Evolutionary conservation across 1,140 invertebrate species (phyloP).

Genomic region (Pteromalus puparum): DNA sequence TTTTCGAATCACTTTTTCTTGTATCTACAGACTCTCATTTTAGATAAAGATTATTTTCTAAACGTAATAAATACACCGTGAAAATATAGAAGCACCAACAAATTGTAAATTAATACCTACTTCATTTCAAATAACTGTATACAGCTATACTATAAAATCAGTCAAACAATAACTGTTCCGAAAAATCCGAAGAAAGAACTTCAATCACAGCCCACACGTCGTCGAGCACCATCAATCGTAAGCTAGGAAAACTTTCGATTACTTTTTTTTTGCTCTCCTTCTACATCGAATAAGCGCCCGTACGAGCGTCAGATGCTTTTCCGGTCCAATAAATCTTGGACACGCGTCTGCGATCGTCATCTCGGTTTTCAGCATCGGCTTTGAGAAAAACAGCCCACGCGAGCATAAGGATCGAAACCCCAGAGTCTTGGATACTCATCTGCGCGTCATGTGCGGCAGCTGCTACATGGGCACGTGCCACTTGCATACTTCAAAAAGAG

Average conservation of each 20-base stretch:
- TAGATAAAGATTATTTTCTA: no score
- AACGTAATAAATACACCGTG: no score
- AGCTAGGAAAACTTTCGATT: background rate
- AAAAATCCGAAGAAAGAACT: no score
- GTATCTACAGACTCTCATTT: no score
- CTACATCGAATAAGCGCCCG: background rate
- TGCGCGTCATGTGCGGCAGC: constrained; percentile 13
- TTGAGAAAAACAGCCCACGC: background rate
- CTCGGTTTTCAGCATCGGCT: constrained; percentile 4
- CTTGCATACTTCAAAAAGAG: background rate
- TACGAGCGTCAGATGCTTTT: constrained; percentile 23
- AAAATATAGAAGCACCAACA: no score
- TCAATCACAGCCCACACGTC: no score
- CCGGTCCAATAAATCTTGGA: constrained; percentile 22
- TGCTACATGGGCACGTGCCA: background rate
- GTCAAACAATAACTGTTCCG: no score
- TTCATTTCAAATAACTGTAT: no score
- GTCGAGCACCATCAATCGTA: background rate
- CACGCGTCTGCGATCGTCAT: background rate
- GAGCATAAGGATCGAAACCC: background rate
- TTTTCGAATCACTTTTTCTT: no score
- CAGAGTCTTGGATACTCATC: background rate
- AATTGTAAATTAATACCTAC: no score
- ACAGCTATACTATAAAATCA: no score
- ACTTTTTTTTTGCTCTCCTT: background rate